phyloP scores from a whole-genome alignment of 2,797 vertebrate species.

The Kryptolebias ocellatus region DNA sequence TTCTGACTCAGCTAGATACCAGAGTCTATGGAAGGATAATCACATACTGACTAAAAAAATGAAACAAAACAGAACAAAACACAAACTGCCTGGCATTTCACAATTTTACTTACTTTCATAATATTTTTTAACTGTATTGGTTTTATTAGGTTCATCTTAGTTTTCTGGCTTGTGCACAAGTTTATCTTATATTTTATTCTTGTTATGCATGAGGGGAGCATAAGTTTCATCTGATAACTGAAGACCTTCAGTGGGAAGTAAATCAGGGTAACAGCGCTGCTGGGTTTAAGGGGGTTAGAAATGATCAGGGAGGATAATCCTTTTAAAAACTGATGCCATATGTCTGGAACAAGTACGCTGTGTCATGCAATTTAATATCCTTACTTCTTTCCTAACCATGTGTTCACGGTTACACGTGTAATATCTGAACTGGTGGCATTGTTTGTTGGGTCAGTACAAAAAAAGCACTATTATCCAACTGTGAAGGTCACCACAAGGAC shows the following conservation, averaged over 20 bases:
- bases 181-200: neutral
- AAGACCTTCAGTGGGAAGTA: conserved; percentile 8
- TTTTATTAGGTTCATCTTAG: neutral
- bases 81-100: conserved; percentile 8
- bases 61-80: conserved; percentile 38
- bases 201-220: conserved; percentile 32
- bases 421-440: neutral
- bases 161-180: neutral
- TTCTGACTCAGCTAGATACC: conserved; percentile 31
- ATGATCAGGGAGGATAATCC: too few relatives aligned
- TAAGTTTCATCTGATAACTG: conserved; percentile 35
- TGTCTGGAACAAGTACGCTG: neutral
- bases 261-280: neutral
- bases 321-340: too few relatives aligned
- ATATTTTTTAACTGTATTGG: too few relatives aligned
- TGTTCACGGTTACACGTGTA: neutral
- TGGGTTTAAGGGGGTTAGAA: neutral
- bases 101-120: neutral
- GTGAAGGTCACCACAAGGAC: too few relatives aligned
- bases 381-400: neutral
- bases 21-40: conserved; percentile 49
- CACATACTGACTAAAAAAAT: conserved; percentile 31
- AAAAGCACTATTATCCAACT: too few relatives aligned
- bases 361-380: neutral
- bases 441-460: neutral